Evolutionary conservation across 2,888 invertebrate species (phyloP), one percentile per base, ranked within the genome.

Genomic region (Norana najaformis): DNA sequence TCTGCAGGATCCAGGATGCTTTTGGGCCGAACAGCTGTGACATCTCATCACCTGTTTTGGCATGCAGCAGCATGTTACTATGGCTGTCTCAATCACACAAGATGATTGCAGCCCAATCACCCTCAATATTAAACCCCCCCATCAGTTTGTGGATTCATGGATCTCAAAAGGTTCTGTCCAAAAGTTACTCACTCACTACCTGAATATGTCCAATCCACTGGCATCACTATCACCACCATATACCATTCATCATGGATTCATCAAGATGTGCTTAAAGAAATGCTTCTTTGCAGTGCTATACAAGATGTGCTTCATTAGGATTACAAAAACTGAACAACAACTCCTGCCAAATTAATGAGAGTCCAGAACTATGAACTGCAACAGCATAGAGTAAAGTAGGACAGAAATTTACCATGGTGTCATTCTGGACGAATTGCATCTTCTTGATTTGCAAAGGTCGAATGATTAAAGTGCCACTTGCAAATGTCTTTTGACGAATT

Each of bases 401-500:
- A 35, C 13, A 39, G 38, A 20, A 38, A 83, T 83, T 38, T 38
- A 89, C 89, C 82, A 89, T n/a, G n/a, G 83, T 69, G n/a, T 85
- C 89, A 37, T 38, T 89, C 38, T 83, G 36, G 83, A 89, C 83
- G 23, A 16, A 83, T 37, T 89, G 89, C 39, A 39, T 83, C 38
- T 83, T 83, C 83, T 89, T 89, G 83, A 39, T 83, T 38, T 89
- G 83, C 82, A 90, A 37, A 18, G 83, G 83, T 5, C 88, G 39
- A 36, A 90, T 90, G 88, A 88, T 53, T 30, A 90, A 18, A 37
- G 37, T 34, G 35, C 90, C 90, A 53, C 38, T 47, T 47, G 88
- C 36, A 36, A 88, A 38, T 23, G 30, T 53, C 90, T 88, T 30
- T 47, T 88, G 85, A n/a, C 88, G 41, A 35, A 90, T 30, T 36